Percentiles rank a stretch among this genome's conserved stretches.
These are phyloP conservation scores for Mamestra configurata DNA, from an alignment of 1,140 invertebrate genomes.

Conservation along the genomic window DNA sequence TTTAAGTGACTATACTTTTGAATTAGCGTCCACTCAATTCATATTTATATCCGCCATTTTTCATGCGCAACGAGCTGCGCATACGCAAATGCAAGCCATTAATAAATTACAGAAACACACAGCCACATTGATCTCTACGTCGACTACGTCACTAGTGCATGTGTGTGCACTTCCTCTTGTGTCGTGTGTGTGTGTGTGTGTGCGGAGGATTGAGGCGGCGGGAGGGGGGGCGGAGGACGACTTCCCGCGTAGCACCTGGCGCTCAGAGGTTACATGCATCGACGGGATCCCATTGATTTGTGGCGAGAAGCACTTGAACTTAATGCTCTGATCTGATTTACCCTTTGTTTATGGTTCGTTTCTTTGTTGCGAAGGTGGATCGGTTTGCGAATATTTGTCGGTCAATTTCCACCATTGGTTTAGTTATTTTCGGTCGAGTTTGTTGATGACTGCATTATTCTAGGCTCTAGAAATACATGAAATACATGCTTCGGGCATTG, in stretches of 20 bases:
- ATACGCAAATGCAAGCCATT: slow-evolving; percentile 79
- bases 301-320: slow-evolving; percentile 71
- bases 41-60: slow-evolving; percentile 78
- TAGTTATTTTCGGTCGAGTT: slow-evolving; percentile 19
- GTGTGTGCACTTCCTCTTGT: slow-evolving; percentile 69
- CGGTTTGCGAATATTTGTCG: neutral
- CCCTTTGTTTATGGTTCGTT: slow-evolving; percentile 63
- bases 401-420: slow-evolving; percentile 16
- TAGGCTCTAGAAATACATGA: slow-evolving; percentile 4
- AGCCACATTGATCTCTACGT: slow-evolving; percentile 69
- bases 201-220: slow-evolving; percentile 57
- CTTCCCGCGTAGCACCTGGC: slow-evolving; percentile 86
- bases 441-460: neutral
- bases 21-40: slow-evolving; percentile 72
- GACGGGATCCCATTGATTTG: slow-evolving; percentile 84
- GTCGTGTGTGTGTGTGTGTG: slow-evolving; percentile 62
- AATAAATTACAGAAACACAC: slow-evolving; percentile 80
- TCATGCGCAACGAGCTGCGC: slow-evolving; percentile 70
- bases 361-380: neutral
- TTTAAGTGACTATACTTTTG: slow-evolving; percentile 66
- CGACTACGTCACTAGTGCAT: slow-evolving; percentile 53
- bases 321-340: slow-evolving; percentile 68
- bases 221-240: slow-evolving; percentile 49
- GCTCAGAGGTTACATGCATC: slow-evolving; percentile 78
- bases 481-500: neutral